Base-by-base conservation (phyloP, 2,888 invertebrate genomes). In the Girardia tigrina region DNA sequence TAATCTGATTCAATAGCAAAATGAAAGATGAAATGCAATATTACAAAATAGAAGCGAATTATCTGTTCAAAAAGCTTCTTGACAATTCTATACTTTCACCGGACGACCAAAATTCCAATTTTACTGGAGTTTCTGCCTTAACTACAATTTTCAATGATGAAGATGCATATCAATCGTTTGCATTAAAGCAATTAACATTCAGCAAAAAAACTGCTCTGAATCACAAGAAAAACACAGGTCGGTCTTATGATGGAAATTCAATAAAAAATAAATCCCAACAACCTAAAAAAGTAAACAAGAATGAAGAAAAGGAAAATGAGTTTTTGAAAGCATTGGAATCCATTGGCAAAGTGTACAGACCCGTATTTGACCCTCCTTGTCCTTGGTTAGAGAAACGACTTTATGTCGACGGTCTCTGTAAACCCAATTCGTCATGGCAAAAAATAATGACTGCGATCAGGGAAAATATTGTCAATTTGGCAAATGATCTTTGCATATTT, bases 291-390 rank as follows among this genome's bases (percentile, higher is more conserved):
- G n/a, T 56, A 20, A 56, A n/a, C n/a, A 56, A 56, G 23, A 16
- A 6, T 12, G n/a, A 23, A 8, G 4, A 2, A 12, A n/a, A 56
- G n/a, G 56, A 56, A 56, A 56, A 56, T 56, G 23, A n/a, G 23
- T 56, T 56, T 16, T 16, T 56, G n/a, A 56, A 16, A 56, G 56
- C 56, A 20, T 20, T 56, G n/a, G 56, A 56, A 56, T 56, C 56
- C 2, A 56, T 56, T 56, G 20, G 20, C 4, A 56, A 56, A n/a
- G 23, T 56, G 4, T 23, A 56, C 23, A n/a, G 56, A 2, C 56
- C 56, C n/a, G 56, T 56, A 56, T 56, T 56, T n/a, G 56, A 56
- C 4, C 56, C 56, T 20, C 56, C 56, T n/a, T 56, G 56, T 56
- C 56, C 56, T 20, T 56, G 56, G 56, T 56, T 56, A 16, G 56